Base-by-base conservation (phyloP, 1,140 invertebrate genomes). In the Macrobrachium rosenbergii region DNA sequence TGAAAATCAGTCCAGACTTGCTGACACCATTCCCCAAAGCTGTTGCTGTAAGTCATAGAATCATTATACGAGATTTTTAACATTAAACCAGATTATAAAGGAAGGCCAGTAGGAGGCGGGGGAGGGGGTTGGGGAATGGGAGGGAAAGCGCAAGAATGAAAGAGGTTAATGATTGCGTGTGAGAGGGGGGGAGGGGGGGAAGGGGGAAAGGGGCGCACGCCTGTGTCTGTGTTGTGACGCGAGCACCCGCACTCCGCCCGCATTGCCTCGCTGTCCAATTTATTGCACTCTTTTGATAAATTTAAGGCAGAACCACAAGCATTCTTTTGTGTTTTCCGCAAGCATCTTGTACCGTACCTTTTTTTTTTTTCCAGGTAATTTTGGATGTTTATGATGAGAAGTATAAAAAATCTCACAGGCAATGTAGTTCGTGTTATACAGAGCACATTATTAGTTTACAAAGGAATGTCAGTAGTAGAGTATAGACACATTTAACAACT, bases 231-330 rank as follows among this genome's bases (percentile, higher is more conserved):
- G 85, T 87, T 79, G 85, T 87, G 85, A 78, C 69, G 58, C 79
- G 76, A 81, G 79, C 85, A 87, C 85, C 85, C 82, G 85, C 85
- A 87, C 85, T 73, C 37, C 58, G 85, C 85, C 85, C 85, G 76
- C 78, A 75, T 81, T 75, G 85, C 85, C 85, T 87, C 85, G 85
- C 85, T 87, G 45, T 82, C 23, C 60, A 69, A 87, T 82, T 87
- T 72, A 63, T 75, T 45, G 85, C 85, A 87, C 85, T 80, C 69
- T 58, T 73, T 76, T 81, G 23, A 81, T 63, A 73, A 87, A 23
- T 16, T 60, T 23, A 64, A 45, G 28, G 75, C 77, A 62, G 5
- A 63, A 23, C 72, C 45, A 64, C 58, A 60, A 67, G 23, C 60
- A 73, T 59, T 8, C 58, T 60, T 23, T 28, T 52, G 52, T 52